Evolutionary conservation across 2,113 vertebrate genomes (phyloP), one percentile per base, ranked within the genome.

Genomic region (Chelonoidis abingdonii): DNA sequence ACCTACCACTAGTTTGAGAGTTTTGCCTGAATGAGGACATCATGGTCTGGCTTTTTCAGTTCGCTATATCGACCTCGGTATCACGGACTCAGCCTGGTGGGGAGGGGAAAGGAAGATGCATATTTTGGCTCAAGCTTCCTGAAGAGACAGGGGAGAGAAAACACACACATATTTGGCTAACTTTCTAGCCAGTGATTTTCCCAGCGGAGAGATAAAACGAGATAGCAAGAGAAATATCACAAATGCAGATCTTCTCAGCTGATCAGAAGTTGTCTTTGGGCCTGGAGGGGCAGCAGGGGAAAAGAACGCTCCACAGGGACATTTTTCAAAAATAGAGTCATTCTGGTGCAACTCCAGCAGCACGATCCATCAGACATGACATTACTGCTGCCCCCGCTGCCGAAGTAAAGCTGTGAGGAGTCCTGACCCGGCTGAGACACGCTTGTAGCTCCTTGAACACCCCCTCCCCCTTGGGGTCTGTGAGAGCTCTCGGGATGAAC

Each of bases 261-360:
- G 85, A 22, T 92, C 95, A 80, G 3, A 16, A 0, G 10, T 44
- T 1, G 1, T 87, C 97, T 92, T 91, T 89, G 95, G 81, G 41
- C 50, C 9, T 8, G 84, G 92, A 83, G 16, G 83, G 80, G 85
- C 4, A 6, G 93, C 9, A 83, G 96, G 96, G 92, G 85, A 49
- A 0, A 0, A 62, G 47, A 72, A 5, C 89, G 90, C 89, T 96
- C 98, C 89, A 0, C n/a, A 75, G 97, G 96, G 98, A 97, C 97
- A 98, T 98, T 97, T 95, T 98, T 98, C 96, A 88, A 95, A 96
- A 97, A 93, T 97, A 95, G 84, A 96, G 89, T 98, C 97, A 98
- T 97, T 75, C 93, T 98, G 97, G 96, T 94, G 56, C 52, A 31
- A 2, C 84, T 97, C 97, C 97, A 98, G 96, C 72, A 27, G 47